Evolutionary conservation across 1,140 invertebrate species (phyloP).

Genomic region (Triops longicaudatus): DNA sequence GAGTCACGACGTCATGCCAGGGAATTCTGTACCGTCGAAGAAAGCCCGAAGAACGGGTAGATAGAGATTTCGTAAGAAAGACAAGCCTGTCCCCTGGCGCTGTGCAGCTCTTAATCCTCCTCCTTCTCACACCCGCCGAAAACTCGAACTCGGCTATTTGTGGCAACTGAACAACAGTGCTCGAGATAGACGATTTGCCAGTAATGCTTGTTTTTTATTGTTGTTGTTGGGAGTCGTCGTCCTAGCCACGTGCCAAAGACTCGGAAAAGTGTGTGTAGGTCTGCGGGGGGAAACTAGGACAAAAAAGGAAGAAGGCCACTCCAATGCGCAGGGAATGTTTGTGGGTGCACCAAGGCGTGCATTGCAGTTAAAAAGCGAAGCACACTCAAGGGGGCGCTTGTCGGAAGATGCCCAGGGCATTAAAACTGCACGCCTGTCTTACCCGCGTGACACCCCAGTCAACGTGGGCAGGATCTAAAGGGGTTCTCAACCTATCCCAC

Average conservation of each 20-base stretch:
- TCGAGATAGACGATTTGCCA: background rate
- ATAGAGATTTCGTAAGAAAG: background rate
- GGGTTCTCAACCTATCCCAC: background rate
- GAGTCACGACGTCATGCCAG: background rate
- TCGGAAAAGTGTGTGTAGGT: background rate
- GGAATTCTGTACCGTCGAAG: slow-evolving; percentile 11
- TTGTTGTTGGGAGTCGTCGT: slow-evolving; percentile 7
- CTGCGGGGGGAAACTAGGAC: background rate
- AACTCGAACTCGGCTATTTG: background rate
- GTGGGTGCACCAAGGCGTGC: background rate
- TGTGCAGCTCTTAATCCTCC: background rate
- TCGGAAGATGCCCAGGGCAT: slow-evolving; percentile 4
- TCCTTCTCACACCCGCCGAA: background rate
- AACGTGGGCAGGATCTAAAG: background rate
- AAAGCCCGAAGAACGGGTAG: background rate
- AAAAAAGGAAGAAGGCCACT: background rate
- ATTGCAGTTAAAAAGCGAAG: background rate
- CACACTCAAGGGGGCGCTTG: background rate
- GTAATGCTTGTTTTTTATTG: slow-evolving; percentile 4
- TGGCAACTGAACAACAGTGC: slow-evolving; percentile 6
- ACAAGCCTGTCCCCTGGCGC: too few relatives aligned
- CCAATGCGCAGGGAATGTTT: background rate
- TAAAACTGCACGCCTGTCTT: slow-evolving; percentile 1
- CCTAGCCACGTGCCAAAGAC: background rate
- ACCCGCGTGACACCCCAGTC: background rate